Conservation (phyloP, 2,888 invertebrate genomes). For the Agelastica alni region DNA sequence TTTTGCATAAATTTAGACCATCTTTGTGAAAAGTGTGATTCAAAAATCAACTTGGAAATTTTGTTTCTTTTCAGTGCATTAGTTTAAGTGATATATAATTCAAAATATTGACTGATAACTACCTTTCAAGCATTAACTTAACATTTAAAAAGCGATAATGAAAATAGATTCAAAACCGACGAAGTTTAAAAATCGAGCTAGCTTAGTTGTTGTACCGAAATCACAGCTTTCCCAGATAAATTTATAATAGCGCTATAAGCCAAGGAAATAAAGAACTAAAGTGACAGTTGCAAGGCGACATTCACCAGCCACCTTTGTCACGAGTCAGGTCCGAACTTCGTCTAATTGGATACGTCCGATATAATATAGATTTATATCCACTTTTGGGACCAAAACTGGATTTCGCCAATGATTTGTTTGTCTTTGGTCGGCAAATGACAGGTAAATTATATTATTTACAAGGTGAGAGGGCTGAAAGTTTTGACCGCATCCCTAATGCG, state of each 20-base stretch:
- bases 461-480: conserved; percentile 18
- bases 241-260: conserved; percentile 9
- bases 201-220: too few relatives aligned
- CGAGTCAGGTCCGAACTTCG: conserved; percentile 48
- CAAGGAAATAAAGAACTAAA: conserved; percentile 20
- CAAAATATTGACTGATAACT: too few relatives aligned
- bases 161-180: too few relatives aligned
- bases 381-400: conserved; percentile 52
- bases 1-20: too few relatives aligned
- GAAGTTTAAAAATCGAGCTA: too few relatives aligned
- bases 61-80: too few relatives aligned
- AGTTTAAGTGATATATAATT: too few relatives aligned
- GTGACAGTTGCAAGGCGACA: conserved; percentile 22
- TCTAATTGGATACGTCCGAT: conserved; percentile 56
- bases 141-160: too few relatives aligned
- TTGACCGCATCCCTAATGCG: conserved; percentile 8
- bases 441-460: conserved; percentile 28
- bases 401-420: conserved; percentile 50
- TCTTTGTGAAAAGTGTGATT: too few relatives aligned
- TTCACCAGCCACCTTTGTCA: conserved; percentile 42
- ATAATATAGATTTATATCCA: conserved; percentile 57
- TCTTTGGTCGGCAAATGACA: conserved; percentile 34
- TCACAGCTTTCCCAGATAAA: not conserved
- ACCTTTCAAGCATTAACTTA: too few relatives aligned
- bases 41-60: too few relatives aligned